Conservation (phyloP, 1,140 invertebrate genomes). For the Sycobia sp. region DNA sequence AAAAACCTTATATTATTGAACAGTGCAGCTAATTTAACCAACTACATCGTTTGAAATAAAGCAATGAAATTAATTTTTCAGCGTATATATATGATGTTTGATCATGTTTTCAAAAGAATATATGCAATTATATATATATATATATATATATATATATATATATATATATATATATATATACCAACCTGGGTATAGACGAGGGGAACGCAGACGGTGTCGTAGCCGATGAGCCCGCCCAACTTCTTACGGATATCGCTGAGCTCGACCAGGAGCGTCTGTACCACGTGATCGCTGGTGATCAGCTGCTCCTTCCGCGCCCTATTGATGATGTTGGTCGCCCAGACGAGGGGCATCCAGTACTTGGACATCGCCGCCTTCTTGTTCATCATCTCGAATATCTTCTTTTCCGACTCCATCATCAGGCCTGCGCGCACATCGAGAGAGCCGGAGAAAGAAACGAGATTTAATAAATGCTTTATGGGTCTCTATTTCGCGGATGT, state of each 20-base stretch:
- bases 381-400: conserved; percentile 87
- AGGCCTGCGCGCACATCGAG: conserved; percentile 62
- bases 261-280: conserved; percentile 82
- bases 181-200: conserved; percentile 95
- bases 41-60: too few relatives aligned
- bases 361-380: conserved; percentile 87
- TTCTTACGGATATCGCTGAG: conserved; percentile 81
- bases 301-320: conserved; percentile 79
- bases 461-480: too few relatives aligned
- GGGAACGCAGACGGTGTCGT: conserved; percentile 96
- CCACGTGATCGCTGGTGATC: conserved; percentile 84
- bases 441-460: background rate
- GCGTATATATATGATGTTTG: too few relatives aligned
- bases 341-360: conserved; percentile 91
- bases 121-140: too few relatives aligned
- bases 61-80: too few relatives aligned
- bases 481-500: too few relatives aligned
- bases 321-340: conserved; percentile 90
- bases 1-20: too few relatives aligned
- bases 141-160: too few relatives aligned
- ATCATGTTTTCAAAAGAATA: too few relatives aligned
- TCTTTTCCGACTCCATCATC: conserved; percentile 88
- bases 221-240: conserved; percentile 82
- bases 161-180: too few relatives aligned
- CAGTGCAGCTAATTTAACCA: too few relatives aligned